These are phyloP conservation scores for Chromoteleia sp. DNA, from an alignment of 2,888 invertebrate genomes.

Conservation along the genomic window DNA sequence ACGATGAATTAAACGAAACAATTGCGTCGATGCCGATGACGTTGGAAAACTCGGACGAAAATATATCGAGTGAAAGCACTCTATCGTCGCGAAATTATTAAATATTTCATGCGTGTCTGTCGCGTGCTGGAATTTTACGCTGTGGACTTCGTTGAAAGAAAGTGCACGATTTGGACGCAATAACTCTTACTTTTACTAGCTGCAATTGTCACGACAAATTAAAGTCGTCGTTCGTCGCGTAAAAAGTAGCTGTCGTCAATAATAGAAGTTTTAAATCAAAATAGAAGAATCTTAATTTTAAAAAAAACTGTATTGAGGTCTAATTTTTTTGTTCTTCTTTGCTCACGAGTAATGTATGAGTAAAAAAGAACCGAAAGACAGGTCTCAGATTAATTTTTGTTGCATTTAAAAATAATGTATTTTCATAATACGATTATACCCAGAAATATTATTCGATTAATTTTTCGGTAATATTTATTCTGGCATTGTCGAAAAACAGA, in stretches of 20 bases:
- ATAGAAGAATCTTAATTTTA: no score
- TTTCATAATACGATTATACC: no score
- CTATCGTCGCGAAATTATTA: slow-evolving; percentile 45
- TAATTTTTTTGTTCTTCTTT: no score
- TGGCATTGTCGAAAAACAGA: no score
- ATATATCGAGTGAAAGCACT: slow-evolving; percentile 50
- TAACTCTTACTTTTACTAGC: slow-evolving; percentile 67
- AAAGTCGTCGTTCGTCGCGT: neutral
- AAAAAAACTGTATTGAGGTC: no score
- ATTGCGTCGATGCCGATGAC: slow-evolving; percentile 17
- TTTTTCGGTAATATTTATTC: no score
- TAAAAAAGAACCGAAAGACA: no score
- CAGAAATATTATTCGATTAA: no score
- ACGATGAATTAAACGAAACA: slow-evolving; percentile 35
- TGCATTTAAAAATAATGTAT: no score
- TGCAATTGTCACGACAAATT: slow-evolving; percentile 49
- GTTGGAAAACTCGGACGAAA: slow-evolving; percentile 18
- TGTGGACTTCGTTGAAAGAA: slow-evolving; percentile 62
- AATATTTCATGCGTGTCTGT: slow-evolving; percentile 62
- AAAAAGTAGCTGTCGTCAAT: neutral
- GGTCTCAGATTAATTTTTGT: no score
- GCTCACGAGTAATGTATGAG: no score
- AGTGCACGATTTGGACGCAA: slow-evolving; percentile 54
- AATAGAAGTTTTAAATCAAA: no score
- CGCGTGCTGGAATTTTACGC: slow-evolving; percentile 68